Percentiles rank a stretch among this genome's conserved stretches.
Conservation (phyloP, 2,888 invertebrate genomes). For the Melanostoma mellinum region DNA sequence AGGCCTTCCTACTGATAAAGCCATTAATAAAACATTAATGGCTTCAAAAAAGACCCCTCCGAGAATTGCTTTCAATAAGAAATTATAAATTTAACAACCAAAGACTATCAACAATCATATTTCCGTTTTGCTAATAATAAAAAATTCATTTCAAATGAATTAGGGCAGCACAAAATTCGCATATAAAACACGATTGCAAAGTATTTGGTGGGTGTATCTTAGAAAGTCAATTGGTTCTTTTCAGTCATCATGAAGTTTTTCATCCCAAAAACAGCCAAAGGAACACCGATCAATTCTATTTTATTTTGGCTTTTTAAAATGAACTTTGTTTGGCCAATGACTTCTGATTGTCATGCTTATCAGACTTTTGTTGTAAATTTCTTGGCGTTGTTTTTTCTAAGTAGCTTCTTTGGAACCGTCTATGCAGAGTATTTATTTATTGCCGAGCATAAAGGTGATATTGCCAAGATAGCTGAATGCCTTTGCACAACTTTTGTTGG, state of each 20-base stretch:
- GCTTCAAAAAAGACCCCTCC: not conserved
- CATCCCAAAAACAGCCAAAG: conserved; percentile 34
- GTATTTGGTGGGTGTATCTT: not conserved
- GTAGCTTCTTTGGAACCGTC: conserved; percentile 53
- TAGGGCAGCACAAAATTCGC: conserved; percentile 1
- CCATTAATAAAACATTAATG: conserved; percentile 21
- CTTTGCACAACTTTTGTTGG: conserved; percentile 69
- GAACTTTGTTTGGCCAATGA: conserved; percentile 72
- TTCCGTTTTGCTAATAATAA: conserved; percentile 18
- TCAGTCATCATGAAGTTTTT: conserved; percentile 32
- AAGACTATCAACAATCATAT: conserved; percentile 26
- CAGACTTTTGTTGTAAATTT: conserved; percentile 29
- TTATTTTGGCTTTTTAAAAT: conserved; percentile 60
- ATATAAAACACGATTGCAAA: not conserved
- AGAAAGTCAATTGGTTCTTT: not conserved
- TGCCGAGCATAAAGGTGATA: conserved; percentile 52
- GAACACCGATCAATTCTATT: conserved; percentile 23
- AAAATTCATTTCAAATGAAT: conserved; percentile 21
- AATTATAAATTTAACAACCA: conserved; percentile 24
- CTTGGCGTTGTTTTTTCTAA: conserved; percentile 36
- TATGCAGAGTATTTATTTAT: conserved; percentile 68
- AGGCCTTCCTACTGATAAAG: not conserved
- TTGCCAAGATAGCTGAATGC: conserved; percentile 66
- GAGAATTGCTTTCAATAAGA: not conserved
- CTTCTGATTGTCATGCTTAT: conserved; percentile 12